Evolutionary conservation across 1,140 invertebrate genomes (phyloP).

Genomic region (Dolichoris vasculosae): DNA sequence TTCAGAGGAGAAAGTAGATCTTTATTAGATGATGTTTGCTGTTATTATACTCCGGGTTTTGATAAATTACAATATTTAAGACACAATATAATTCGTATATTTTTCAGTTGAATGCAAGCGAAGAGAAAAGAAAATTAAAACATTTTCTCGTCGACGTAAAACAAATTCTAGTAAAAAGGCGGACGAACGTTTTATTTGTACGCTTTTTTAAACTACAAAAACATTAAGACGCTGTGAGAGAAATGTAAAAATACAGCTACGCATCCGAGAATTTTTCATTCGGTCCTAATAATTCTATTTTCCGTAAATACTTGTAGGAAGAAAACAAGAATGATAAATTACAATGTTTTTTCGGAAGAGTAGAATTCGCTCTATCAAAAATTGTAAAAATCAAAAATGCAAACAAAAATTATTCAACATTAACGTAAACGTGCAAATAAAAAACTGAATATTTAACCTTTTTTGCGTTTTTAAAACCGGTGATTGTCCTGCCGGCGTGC

Average conservation of each 20-base stretch:
- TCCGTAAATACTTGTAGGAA: neutral
- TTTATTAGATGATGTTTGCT: neutral
- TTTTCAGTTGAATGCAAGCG: neutral
- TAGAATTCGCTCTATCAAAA: neutral
- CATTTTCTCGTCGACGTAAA: neutral
- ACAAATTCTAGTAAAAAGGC: neutral
- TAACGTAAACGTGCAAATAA: neutral
- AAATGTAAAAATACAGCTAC: neutral
- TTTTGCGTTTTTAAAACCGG: neutral
- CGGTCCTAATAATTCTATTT: neutral
- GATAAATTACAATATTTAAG: slow-evolving; percentile 15
- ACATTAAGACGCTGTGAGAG: neutral
- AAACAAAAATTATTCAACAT: neutral
- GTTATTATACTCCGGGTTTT: neutral
- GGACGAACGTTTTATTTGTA: neutral
- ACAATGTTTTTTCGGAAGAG: too few species aligned
- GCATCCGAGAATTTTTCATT: neutral
- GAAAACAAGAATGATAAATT: neutral
- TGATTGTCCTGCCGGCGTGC: neutral
- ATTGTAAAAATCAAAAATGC: neutral
- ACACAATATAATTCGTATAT: neutral
- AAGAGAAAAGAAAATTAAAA: neutral
- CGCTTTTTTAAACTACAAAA: neutral
- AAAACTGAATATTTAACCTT: neutral
- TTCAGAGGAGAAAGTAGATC: neutral